Percentiles rank a stretch among this genome's conserved stretches.
Evolutionary conservation across 2,113 vertebrate species (phyloP).

Genomic region (Toxotes jaculatrix): DNA sequence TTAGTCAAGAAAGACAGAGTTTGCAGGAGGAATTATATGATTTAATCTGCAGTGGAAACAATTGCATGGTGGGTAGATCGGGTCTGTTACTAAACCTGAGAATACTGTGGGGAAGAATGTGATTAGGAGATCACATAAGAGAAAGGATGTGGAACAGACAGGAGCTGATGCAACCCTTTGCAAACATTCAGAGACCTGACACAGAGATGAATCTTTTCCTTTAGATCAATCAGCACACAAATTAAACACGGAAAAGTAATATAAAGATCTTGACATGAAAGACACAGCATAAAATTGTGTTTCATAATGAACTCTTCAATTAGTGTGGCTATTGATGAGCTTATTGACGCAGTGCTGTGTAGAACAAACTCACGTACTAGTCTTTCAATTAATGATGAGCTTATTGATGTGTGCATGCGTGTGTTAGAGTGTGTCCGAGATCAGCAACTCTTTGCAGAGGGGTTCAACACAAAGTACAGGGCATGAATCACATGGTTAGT

Average conservation of each 20-base stretch:
- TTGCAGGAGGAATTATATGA: slow-evolving; percentile 7
- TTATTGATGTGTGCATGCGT: slow-evolving; percentile 17
- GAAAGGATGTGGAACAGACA: slow-evolving; percentile 58
- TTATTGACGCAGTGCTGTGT: slow-evolving; percentile 13
- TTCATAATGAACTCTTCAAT: slow-evolving; percentile 43
- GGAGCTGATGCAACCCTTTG: slow-evolving; percentile 67
- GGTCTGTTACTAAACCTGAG: slow-evolving; percentile 46
- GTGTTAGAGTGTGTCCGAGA: slow-evolving; percentile 4
- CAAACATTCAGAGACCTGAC: slow-evolving; percentile 57
- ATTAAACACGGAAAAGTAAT: slow-evolving; percentile 42
- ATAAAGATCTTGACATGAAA: slow-evolving; percentile 40
- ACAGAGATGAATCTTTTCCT: slow-evolving; percentile 36
- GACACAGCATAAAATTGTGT: slow-evolving; percentile 19
- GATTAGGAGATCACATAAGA: slow-evolving; percentile 57
- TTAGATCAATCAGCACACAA: slow-evolving; percentile 56
- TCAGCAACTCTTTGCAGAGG: slow-evolving; percentile 14
- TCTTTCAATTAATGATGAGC: slow-evolving; percentile 47
- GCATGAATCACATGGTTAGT: slow-evolving; percentile 33
- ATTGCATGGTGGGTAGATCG: not conserved
- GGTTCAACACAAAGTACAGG: slow-evolving; percentile 16
- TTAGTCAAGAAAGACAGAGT: not conserved
- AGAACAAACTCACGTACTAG: slow-evolving; percentile 1
- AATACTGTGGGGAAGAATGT: slow-evolving; percentile 40
- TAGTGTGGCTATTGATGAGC: slow-evolving; percentile 17
- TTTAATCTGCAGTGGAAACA: slow-evolving; percentile 25